A percentile compares a stretch with the other conserved stretches of the same genome.
phyloP scores from a whole-genome alignment of 1,140 invertebrate species.

The Cyphomyrmex costatus region DNA sequence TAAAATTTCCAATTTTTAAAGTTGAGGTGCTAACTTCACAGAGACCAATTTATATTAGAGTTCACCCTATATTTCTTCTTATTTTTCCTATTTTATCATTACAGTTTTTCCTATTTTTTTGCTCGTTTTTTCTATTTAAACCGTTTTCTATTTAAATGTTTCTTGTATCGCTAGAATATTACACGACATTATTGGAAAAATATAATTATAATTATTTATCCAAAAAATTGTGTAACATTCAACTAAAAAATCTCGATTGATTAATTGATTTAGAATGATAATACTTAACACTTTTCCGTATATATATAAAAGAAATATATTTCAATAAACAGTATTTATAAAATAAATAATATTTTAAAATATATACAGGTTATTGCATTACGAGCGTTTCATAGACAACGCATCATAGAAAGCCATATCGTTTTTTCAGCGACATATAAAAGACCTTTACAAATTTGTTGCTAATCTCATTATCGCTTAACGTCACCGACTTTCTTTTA shows the following conservation, averaged over 20 bases:
- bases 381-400: neutral
- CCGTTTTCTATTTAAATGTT: too few relatives aligned
- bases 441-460: constrained; percentile 72
- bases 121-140: neutral
- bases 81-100: too few relatives aligned
- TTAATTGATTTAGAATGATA: neutral
- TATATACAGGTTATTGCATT: neutral
- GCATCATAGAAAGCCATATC: neutral
- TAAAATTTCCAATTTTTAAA: too few relatives aligned
- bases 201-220: neutral
- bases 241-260: neutral
- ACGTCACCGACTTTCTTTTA: constrained; percentile 64
- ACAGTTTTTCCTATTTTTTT: too few relatives aligned
- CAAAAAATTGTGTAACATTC: neutral
- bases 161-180: neutral
- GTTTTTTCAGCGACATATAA: constrained; percentile 32
- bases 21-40: too few relatives aligned
- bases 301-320: neutral
- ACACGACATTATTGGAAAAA: neutral
- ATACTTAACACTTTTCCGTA: neutral
- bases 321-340: constrained; percentile 5
- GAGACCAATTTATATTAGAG: too few relatives aligned
- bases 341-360: constrained; percentile 1
- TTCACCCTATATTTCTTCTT: too few relatives aligned
- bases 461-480: constrained; percentile 79